Evolutionary conservation across 2,797 vertebrate genomes (phyloP).

Genomic region (Phyllotis vaccarum): DNA sequence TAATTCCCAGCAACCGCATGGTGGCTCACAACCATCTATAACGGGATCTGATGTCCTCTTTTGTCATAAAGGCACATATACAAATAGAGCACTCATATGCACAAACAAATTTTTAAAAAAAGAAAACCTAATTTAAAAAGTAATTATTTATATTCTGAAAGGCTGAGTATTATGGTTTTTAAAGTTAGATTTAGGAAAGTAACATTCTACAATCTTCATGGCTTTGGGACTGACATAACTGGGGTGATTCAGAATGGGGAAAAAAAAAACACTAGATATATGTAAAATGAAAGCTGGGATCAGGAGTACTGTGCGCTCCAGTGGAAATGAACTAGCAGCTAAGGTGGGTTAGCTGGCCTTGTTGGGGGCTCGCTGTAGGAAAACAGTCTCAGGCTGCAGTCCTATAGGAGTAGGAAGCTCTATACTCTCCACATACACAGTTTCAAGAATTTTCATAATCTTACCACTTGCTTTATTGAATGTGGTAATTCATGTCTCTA

Average conservation of each 20-base stretch:
- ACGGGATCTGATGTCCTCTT: not conserved
- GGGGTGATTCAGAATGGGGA: not conserved
- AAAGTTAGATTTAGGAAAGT: not conserved
- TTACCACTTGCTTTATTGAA: not conserved
- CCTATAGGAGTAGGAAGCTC: not conserved
- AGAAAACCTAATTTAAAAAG: not conserved
- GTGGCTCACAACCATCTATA: not conserved
- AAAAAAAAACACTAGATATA: not conserved
- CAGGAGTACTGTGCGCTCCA: not conserved
- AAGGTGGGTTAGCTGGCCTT: not conserved
- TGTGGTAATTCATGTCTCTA: not conserved
- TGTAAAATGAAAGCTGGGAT: not conserved
- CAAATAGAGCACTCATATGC: not conserved
- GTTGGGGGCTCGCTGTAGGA: not conserved
- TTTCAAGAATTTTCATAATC: constrained; percentile 43
- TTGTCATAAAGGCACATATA: not conserved
- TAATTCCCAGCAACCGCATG: not conserved
- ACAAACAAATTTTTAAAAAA: not conserved
- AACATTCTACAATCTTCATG: not conserved
- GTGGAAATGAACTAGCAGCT: not conserved
- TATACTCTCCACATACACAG: not conserved
- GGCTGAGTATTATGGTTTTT: not conserved
- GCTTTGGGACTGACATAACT: not conserved
- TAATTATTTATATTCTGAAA: not conserved
- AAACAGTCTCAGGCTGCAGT: not conserved